Evolutionary conservation across 2,888 invertebrate species (phyloP), one percentile per base, ranked within the genome.

Genomic region (Drosophila aldrichi): DNA sequence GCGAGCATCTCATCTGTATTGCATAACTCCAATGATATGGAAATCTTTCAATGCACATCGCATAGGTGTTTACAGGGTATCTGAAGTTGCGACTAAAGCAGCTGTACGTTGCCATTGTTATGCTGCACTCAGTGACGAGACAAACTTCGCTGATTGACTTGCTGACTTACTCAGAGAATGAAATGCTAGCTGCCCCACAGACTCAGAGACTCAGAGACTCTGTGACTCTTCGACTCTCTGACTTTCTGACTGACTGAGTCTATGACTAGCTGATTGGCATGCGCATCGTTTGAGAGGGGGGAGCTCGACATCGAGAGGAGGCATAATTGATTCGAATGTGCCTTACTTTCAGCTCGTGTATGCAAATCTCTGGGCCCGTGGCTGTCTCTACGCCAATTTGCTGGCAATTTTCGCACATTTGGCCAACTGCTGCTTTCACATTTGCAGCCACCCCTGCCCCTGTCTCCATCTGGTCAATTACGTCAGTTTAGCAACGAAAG

Each of bases 391-490:
- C 51, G 41, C 54, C 87, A 79, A 84, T 84, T 84, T 86, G 70
- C 63, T 54, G 59, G 81, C 70, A 79, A 84, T 84, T 84, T 84
- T 84, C 81, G 77, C 84, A 83, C 84, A 77, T 84, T 84, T 81
- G 75, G 77, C 81, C 81, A 83, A 81, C 81, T 77, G 86, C 83
- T 81, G 80, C 84, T 83, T 86, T 84, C 83, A 77, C 86, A 79
- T 83, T 83, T 74, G 74, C 63, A 63, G 7, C 7, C 20, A 1
- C 51, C 20, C 10, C 25, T 1, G 2, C 51, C 29, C 14, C 40
- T 29, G 8, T 8, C 10, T 12, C 6, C 25, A 5, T 18, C 10
- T 8, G 40, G 46, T 29, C 59, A 76, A 78, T 85, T 85, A 78
- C 72, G 80, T 85, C 80, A 85, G 75, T 66, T 77, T 74, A 75